Conservation (phyloP, 2,888 invertebrate species). For the Chrysodeixis includens region DNA sequence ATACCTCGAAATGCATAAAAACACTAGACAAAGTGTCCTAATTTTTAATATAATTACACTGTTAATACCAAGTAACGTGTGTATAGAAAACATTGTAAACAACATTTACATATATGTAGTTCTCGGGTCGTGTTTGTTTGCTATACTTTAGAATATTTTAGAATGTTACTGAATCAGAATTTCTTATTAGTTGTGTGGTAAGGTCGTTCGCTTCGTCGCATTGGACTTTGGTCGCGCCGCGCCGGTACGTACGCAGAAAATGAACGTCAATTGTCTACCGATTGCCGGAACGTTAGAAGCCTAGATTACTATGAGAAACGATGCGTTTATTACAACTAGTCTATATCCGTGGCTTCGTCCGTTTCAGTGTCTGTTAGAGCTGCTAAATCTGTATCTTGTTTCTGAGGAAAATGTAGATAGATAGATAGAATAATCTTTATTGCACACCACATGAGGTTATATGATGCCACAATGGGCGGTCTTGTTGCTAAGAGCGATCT, state of each 20-base stretch:
- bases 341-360: too few relatives aligned
- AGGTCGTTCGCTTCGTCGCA: constrained; percentile 60
- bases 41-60: neutral
- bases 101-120: neutral
- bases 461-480: too few relatives aligned
- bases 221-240: constrained; percentile 67
- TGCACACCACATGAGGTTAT: too few relatives aligned
- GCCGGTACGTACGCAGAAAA: constrained; percentile 58
- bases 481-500: too few relatives aligned
- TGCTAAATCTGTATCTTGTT: too few relatives aligned
- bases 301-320: constrained; percentile 6
- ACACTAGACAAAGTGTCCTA: neutral
- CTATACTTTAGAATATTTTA: constrained; percentile 14
- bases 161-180: constrained; percentile 59
- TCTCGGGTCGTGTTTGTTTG: constrained; percentile 8
- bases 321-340: constrained; percentile 2
- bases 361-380: too few relatives aligned
- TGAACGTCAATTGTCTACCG: constrained; percentile 71
- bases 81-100: neutral
- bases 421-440: too few relatives aligned
- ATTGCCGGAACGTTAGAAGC: constrained; percentile 11
- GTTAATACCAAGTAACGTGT: neutral
- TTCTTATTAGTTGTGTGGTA: constrained; percentile 58
- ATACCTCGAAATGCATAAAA: neutral
- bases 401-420: too few relatives aligned